Conservation (phyloP, 2,797 vertebrate genomes). For the Pangasius macronema region DNA sequence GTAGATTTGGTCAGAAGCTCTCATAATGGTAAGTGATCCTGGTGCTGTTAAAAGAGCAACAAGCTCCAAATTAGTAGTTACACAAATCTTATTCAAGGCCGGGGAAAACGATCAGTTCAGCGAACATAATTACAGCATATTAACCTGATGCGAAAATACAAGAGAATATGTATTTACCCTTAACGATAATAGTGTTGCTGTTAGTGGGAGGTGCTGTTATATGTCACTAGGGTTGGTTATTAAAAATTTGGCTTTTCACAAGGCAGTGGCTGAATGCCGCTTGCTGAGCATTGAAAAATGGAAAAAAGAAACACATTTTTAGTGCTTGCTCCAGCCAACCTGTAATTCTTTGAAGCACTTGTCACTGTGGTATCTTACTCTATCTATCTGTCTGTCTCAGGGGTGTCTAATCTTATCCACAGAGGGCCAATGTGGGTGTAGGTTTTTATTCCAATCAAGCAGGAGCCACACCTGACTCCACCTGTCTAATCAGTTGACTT, state of each 20-base stretch:
- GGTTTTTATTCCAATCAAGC: too few species aligned
- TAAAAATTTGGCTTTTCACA: neutral
- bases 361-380: neutral
- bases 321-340: neutral
- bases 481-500: too few species aligned
- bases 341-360: neutral
- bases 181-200: neutral
- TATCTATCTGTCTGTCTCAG: neutral
- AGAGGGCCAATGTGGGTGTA: too few species aligned
- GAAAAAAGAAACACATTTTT: neutral
- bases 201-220: neutral
- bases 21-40: neutral
- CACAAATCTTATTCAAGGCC: neutral
- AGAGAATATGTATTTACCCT: neutral
- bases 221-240: neutral
- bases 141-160: neutral
- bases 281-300: neutral
- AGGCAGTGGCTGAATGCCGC: neutral
- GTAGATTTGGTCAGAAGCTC: neutral
- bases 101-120: neutral
- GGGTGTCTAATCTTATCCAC: too few species aligned
- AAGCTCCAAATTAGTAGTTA: neutral
- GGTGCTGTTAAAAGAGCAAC: neutral
- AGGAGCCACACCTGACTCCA: too few species aligned
- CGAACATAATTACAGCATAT: neutral